Conservation (phyloP, 2,888 invertebrate species). For the Cancer borealis region DNA sequence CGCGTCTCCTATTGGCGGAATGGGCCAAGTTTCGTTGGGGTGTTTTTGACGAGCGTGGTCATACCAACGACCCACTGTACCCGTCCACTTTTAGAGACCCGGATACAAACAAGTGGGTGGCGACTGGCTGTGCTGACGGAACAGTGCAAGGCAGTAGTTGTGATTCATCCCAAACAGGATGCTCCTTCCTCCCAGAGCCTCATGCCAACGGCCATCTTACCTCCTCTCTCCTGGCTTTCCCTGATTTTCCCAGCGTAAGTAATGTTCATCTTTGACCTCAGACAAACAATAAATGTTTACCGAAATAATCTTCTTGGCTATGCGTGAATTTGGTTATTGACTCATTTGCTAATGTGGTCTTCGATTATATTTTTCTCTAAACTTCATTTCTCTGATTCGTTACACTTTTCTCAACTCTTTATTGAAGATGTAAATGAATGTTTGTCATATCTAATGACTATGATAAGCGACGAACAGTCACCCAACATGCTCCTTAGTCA, state of each 20-base stretch:
- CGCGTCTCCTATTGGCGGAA: conserved; percentile 82
- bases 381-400: background rate
- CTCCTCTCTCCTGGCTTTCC: conserved; percentile 73
- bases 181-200: conserved; percentile 71
- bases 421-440: background rate
- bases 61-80: conserved; percentile 83
- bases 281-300: background rate
- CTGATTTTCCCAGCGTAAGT: conserved; percentile 73
- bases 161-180: conserved; percentile 68
- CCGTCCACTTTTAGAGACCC: conserved; percentile 82
- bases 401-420: background rate
- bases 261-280: background rate
- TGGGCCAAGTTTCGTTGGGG: conserved; percentile 87
- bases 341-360: background rate
- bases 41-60: conserved; percentile 85
- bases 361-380: background rate
- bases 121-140: conserved; percentile 74
- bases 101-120: conserved; percentile 67
- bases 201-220: conserved; percentile 70
- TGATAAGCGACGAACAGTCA: conserved; percentile 41
- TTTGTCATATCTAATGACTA: background rate
- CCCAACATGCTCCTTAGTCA: conserved; percentile 46
- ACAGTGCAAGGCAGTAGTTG: conserved; percentile 68
- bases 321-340: background rate
- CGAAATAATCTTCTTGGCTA: background rate